Conservation (phyloP, 2,888 invertebrate species). For the Diogma glabrata region DNA sequence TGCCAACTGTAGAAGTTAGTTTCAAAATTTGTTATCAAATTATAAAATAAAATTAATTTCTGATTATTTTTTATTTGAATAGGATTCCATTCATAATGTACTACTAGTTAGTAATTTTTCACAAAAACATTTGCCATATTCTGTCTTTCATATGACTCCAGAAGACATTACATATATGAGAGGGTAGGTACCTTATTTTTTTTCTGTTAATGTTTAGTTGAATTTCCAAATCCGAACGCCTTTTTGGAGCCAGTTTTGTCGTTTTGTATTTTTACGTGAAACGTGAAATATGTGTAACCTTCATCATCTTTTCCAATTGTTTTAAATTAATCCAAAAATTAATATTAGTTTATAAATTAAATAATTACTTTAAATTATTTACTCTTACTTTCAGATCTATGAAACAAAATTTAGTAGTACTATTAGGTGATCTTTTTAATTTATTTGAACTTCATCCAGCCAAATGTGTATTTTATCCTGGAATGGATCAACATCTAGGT, state of each 20-base stretch:
- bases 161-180: conserved; percentile 92
- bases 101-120: conserved; percentile 82
- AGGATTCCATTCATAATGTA: conserved; percentile 86
- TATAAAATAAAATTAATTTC: conserved; percentile 6
- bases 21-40: background rate
- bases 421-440: conserved; percentile 89
- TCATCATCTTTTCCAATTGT: too few species aligned
- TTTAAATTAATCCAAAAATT: background rate
- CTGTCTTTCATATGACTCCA: conserved; percentile 88
- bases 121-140: conserved; percentile 67
- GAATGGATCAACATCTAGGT: conserved; percentile 42
- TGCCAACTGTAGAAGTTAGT: conserved; percentile 33
- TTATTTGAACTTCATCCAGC: conserved; percentile 87
- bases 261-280: too few species aligned
- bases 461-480: conserved; percentile 74
- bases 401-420: conserved; percentile 81
- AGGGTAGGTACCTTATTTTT: conserved; percentile 63
- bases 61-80: conserved; percentile 33
- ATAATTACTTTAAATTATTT: too few species aligned
- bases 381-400: conserved; percentile 55
- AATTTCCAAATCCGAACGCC: too few species aligned
- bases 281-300: too few species aligned
- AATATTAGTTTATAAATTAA: conserved; percentile 9
- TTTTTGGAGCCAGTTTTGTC: too few species aligned
- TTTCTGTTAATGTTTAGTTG: too few species aligned